phyloP scores from a whole-genome alignment of 2,113 vertebrate species.

The Balaeniceps rex region DNA sequence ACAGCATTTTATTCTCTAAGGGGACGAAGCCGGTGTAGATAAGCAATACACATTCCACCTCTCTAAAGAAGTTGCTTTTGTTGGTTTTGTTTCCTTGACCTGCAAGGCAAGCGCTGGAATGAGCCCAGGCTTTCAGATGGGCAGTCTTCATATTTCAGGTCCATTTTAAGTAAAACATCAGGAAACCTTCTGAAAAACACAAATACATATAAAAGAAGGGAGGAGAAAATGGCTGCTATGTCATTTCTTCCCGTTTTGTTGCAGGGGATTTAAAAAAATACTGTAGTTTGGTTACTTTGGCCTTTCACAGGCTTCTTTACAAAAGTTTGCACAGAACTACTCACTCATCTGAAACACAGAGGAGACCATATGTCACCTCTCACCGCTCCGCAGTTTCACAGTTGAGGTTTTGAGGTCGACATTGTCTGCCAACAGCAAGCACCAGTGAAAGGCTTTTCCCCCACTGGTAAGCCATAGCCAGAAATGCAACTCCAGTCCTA shows the following conservation, averaged over 20 bases:
- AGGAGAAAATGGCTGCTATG: background rate
- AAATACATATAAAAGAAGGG: background rate
- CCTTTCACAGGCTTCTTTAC: background rate
- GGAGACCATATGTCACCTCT: background rate
- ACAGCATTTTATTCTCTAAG: background rate
- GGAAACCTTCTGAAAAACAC: constrained; percentile 2
- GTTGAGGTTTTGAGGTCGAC: constrained; percentile 5
- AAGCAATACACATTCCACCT: background rate
- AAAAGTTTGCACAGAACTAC: background rate
- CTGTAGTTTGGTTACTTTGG: background rate
- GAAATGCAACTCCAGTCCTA: background rate
- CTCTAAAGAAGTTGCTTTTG: background rate
- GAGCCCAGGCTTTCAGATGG: background rate
- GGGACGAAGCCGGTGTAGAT: background rate
- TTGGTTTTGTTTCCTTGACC: background rate
- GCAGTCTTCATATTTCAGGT: background rate
- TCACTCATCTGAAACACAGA: background rate
- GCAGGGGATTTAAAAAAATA: background rate
- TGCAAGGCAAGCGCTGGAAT: background rate
- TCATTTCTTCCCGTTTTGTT: background rate
- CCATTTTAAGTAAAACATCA: background rate
- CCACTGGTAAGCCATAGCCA: background rate
- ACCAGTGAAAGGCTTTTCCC: background rate
- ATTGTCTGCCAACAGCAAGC: constrained; percentile 21
- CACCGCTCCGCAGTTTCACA: background rate